Percentiles rank a stretch among this genome's conserved stretches.
Conservation (phyloP, 2,888 invertebrate genomes). For the Drosophila nr. perissopoda region DNA sequence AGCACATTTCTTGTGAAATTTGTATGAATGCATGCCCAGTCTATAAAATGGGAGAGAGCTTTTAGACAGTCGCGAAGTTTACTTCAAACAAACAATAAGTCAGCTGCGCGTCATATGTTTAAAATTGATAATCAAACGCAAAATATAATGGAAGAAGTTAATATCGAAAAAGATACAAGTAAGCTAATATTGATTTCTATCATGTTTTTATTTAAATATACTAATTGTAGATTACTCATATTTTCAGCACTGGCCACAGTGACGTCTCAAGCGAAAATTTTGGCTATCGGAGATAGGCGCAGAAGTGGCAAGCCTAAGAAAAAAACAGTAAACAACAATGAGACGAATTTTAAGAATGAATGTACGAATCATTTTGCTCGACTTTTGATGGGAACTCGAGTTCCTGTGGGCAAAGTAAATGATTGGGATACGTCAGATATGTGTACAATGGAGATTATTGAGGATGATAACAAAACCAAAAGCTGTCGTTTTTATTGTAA, state of each 20-base stretch:
- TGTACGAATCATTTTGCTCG: neutral
- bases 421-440: neutral
- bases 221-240: neutral
- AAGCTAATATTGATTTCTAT: neutral
- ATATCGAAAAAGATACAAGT: neutral
- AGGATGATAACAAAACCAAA: neutral
- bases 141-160: neutral
- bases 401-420: neutral
- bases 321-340: neutral
- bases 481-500: slow-evolving; percentile 4
- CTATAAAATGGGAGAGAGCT: neutral
- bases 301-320: neutral
- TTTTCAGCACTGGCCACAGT: neutral
- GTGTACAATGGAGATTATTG: neutral
- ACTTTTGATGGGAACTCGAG: neutral
- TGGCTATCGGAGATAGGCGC: neutral
- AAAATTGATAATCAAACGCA: neutral
- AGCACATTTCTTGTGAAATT: neutral
- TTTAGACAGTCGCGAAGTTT: slow-evolving; percentile 7
- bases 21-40: neutral
- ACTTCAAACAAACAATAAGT: neutral
- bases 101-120: neutral
- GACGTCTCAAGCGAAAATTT: neutral
- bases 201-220: too few relatives aligned
- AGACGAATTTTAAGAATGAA: neutral